Evolutionary conservation across 2,797 vertebrate species (phyloP).

Genomic region (Micrastur ruficollis): DNA sequence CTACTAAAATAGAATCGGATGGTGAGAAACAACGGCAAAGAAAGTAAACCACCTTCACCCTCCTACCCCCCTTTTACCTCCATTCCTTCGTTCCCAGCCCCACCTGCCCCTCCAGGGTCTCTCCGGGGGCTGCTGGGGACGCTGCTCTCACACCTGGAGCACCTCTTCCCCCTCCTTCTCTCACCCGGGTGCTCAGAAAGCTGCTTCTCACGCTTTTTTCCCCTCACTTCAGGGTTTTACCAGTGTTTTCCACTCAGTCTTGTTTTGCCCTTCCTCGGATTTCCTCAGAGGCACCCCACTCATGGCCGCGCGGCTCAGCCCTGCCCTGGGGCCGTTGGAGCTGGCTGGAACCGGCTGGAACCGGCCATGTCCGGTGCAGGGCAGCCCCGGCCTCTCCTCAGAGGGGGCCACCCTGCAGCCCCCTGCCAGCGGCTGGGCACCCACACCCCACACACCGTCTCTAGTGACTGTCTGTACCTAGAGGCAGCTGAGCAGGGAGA

Average conservation of each 20-base stretch:
- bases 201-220: neutral
- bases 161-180: neutral
- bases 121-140: neutral
- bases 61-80: neutral
- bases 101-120: neutral
- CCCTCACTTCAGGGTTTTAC: neutral
- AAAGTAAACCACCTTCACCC: neutral
- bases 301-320: rapidly evolving
- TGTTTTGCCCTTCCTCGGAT: neutral
- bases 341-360: too few species aligned
- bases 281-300: neutral
- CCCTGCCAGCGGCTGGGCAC: neutral
- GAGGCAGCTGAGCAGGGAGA: neutral
- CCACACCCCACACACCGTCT: rapidly evolving
- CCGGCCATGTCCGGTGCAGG: too few species aligned
- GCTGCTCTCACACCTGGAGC: neutral
- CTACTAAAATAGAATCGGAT: neutral
- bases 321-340: neutral
- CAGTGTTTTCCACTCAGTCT: neutral
- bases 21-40: neutral
- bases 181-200: neutral
- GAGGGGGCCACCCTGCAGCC: rapidly evolving
- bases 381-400: too few species aligned
- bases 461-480: too few species aligned
- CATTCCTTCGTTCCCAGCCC: neutral